Evolutionary conservation across 2,113 vertebrate genomes (phyloP).

Genomic region (Melanerpes formicivorus): DNA sequence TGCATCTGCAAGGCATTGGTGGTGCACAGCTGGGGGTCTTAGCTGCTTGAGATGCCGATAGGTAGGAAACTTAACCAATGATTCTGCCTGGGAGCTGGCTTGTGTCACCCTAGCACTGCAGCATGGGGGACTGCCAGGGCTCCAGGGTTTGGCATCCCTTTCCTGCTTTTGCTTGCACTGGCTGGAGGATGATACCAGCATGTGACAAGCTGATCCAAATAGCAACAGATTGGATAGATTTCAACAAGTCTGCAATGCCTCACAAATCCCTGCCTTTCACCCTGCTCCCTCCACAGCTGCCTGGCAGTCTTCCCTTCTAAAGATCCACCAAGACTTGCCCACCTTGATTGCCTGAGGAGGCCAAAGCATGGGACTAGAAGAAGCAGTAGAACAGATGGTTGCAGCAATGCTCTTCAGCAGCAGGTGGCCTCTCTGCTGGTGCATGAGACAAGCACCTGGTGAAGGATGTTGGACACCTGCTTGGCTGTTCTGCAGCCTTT

Average conservation of each 20-base stretch:
- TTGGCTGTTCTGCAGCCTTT: neutral
- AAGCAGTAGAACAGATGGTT: neutral
- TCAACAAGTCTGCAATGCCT: neutral
- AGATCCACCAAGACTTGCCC: neutral
- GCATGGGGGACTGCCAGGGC: neutral
- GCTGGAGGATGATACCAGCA: accelerated
- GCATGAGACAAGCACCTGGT: accelerated
- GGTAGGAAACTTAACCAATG: neutral
- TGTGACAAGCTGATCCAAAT: neutral
- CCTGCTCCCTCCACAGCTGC: neutral
- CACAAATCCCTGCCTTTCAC: neutral
- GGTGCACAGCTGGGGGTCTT: neutral
- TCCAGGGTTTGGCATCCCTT: neutral
- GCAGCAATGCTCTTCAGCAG: neutral
- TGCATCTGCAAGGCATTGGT: neutral
- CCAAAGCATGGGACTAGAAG: neutral
- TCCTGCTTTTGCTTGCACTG: neutral
- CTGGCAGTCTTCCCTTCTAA: neutral
- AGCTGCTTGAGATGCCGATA: accelerated
- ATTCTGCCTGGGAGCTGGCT: neutral
- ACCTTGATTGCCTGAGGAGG: neutral
- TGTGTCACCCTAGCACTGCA: neutral
- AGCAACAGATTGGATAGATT: neutral
- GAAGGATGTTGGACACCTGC: neutral
- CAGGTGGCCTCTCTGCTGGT: neutral